A percentile compares a stretch with the other conserved stretches of the same genome.
These are phyloP conservation scores for Gracilinanus agilis DNA, from an alignment of 2,113 vertebrate genomes.

Conservation along the genomic window DNA sequence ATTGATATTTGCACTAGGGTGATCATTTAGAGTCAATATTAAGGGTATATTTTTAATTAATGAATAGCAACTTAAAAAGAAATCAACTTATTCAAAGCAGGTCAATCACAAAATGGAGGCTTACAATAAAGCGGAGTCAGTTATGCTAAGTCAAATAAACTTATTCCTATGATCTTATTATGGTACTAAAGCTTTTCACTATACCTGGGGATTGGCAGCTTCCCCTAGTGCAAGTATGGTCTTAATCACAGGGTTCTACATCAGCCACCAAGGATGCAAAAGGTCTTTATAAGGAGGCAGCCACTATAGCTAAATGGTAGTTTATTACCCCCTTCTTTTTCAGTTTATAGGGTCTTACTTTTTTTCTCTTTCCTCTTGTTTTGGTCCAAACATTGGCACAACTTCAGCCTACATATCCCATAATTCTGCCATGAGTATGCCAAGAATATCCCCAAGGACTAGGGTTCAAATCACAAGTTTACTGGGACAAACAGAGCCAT, in stretches of 20 bases:
- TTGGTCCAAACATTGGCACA: neutral
- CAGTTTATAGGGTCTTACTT: neutral
- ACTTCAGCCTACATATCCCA: neutral
- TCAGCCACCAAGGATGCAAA: neutral
- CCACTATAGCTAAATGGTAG: neutral
- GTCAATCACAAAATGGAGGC: neutral
- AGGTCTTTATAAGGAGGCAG: neutral
- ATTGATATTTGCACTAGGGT: too few relatives aligned
- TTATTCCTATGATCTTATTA: neutral
- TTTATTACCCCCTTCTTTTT: neutral
- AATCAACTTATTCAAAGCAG: neutral
- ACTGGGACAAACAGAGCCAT: neutral
- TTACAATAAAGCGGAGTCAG: neutral
- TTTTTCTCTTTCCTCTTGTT: neutral
- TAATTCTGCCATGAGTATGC: neutral
- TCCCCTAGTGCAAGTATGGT: neutral
- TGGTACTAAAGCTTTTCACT: neutral
- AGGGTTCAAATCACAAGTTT: neutral
- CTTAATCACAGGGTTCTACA: neutral
- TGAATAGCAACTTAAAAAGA: neutral
- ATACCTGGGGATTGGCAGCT: neutral
- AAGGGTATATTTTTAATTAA: neutral
- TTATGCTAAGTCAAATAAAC: neutral
- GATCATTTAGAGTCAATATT: too few relatives aligned
- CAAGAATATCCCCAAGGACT: neutral